These are phyloP conservation scores for Automeris io DNA, from an alignment of 2,888 invertebrate species.

Conservation along the genomic window DNA sequence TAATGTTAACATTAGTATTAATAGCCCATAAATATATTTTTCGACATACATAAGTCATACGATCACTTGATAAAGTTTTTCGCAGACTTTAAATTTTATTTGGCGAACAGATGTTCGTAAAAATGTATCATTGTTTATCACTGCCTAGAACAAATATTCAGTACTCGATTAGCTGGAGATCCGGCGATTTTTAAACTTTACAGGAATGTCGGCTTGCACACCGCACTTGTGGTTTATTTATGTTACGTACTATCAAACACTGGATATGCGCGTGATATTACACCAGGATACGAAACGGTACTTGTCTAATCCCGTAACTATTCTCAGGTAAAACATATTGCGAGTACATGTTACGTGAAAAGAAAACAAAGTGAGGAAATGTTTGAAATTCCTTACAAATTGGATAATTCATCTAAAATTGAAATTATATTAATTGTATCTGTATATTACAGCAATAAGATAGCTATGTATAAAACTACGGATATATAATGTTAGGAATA, in stretches of 20 bases:
- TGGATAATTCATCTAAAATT: no score
- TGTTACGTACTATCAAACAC: neutral
- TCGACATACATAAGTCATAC: neutral
- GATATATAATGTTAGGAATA: no score
- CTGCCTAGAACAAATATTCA: constrained; percentile 7
- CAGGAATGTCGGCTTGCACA: constrained; percentile 16
- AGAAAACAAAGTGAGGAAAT: neutral
- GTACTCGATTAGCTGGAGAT: constrained; percentile 14
- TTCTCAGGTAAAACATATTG: neutral
- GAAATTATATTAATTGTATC: no score
- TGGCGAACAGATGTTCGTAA: constrained; percentile 3
- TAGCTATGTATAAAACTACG: no score
- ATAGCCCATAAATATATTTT: no score
- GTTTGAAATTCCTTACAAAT: neutral
- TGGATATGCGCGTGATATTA: neutral
- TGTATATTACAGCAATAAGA: no score
- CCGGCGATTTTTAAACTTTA: constrained; percentile 14
- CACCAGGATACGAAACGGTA: constrained; percentile 1
- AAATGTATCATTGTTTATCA: constrained; percentile 12
- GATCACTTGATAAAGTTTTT: constrained; percentile 1
- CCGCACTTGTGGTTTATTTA: constrained; percentile 10
- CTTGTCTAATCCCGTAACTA: neutral
- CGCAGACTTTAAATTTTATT: neutral
- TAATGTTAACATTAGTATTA: no score
- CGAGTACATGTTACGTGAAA: neutral